A percentile compares a stretch with the other conserved stretches of the same genome.
phyloP scores from a whole-genome alignment of 2,797 vertebrate species.

The Platyrinchus mystaceus region DNA sequence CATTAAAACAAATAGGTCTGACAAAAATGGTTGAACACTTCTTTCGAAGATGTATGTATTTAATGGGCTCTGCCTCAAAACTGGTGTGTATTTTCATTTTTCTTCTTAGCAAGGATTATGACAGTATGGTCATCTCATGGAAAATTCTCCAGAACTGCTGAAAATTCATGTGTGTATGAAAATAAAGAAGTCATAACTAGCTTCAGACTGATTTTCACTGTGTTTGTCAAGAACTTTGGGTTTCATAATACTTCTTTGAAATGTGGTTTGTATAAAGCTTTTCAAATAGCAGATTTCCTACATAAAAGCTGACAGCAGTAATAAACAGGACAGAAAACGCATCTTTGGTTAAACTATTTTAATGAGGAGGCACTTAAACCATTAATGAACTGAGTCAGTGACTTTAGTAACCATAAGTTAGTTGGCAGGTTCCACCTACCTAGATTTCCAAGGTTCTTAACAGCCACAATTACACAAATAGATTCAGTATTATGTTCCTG shows the following conservation, averaged over 20 bases:
- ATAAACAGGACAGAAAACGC: background rate
- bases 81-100: background rate
- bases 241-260: background rate
- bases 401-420: slow-evolving; percentile 3
- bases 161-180: background rate
- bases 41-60: background rate
- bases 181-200: background rate
- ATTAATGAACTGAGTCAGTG: slow-evolving; percentile 27
- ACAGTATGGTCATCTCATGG: background rate
- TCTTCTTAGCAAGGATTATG: background rate
- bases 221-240: background rate
- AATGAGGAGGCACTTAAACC: slow-evolving; percentile 15
- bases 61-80: background rate
- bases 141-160: background rate
- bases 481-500: slow-evolving; percentile 25
- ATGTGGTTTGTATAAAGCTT: background rate
- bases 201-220: background rate
- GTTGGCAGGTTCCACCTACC: background rate
- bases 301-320: background rate
- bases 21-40: background rate
- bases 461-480: slow-evolving; percentile 25
- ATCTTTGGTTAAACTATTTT: slow-evolving; percentile 39
- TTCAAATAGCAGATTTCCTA: background rate
- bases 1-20: background rate
- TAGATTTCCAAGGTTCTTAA: slow-evolving; percentile 7